Evolutionary conservation across 2,888 invertebrate genomes (phyloP).

Genomic region (Macaria liturata): DNA sequence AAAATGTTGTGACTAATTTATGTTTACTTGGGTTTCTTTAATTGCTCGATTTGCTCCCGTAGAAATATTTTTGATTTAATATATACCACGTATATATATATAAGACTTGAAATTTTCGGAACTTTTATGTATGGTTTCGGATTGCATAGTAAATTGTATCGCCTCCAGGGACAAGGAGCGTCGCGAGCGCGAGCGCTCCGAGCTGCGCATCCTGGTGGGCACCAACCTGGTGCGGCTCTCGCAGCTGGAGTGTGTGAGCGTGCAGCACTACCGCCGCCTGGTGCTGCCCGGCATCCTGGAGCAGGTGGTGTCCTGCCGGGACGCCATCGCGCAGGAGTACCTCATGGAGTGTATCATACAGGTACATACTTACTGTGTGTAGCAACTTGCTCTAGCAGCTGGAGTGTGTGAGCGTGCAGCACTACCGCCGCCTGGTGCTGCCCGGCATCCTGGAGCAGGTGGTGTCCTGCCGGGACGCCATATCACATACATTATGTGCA

Average conservation of each 20-base stretch:
- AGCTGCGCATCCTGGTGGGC: slow-evolving; percentile 97
- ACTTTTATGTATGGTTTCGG: too few species aligned
- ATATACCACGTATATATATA: too few species aligned
- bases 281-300: slow-evolving; percentile 98
- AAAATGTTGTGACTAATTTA: too few species aligned
- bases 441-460: slow-evolving; percentile 99
- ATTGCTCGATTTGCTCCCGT: too few species aligned
- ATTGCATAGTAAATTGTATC: background rate
- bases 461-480: slow-evolving; percentile 98
- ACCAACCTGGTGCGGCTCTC: slow-evolving; percentile 98
- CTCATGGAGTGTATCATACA: slow-evolving; percentile 87
- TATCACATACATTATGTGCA: too few species aligned
- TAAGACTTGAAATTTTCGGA: too few species aligned
- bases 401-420: slow-evolving; percentile 95
- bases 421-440: slow-evolving; percentile 94
- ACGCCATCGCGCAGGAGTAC: slow-evolving; percentile 99
- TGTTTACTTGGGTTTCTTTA: too few species aligned
- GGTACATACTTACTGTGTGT: slow-evolving; percentile 1
- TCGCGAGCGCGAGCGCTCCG: slow-evolving; percentile 95
- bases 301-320: slow-evolving; percentile 98
- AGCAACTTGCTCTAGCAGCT: slow-evolving; percentile 96
- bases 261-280: slow-evolving; percentile 94
- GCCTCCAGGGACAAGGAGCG: slow-evolving; percentile 89
- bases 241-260: slow-evolving; percentile 96
- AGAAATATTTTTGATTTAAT: too few species aligned